A percentile compares a stretch with the other conserved stretches of the same genome.
Evolutionary conservation across 2,888 invertebrate species (phyloP).

Genomic region (Acronicta alni): DNA sequence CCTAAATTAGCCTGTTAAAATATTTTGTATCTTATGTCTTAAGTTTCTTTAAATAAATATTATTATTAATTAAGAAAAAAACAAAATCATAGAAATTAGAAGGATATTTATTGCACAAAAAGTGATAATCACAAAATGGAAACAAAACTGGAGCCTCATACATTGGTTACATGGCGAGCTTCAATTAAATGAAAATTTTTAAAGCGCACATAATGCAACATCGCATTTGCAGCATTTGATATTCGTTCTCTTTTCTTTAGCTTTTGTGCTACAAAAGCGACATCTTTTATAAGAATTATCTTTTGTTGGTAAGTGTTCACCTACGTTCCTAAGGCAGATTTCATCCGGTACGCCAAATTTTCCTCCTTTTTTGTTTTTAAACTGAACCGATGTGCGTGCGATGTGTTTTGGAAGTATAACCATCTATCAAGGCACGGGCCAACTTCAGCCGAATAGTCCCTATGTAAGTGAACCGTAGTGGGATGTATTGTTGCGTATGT

Average conservation of each 20-base stretch:
- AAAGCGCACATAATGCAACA: conserved; percentile 14
- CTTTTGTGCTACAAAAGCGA: conserved; percentile 33
- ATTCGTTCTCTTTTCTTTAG: conserved; percentile 22
- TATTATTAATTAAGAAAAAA: too few species aligned
- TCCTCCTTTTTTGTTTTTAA: conserved; percentile 36
- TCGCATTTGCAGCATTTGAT: conserved; percentile 15
- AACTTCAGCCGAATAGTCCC: conserved; percentile 48
- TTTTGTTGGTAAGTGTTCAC: conserved; percentile 15
- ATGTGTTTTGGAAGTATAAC: conserved; percentile 32
- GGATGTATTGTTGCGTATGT: conserved; percentile 3
- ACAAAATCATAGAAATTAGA: too few species aligned
- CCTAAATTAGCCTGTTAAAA: too few species aligned
- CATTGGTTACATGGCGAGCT: too few species aligned
- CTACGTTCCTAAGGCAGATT: conserved; percentile 23
- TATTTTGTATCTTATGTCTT: too few species aligned
- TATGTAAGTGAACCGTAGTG: conserved; percentile 17
- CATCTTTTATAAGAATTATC: conserved; percentile 25
- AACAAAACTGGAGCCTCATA: too few species aligned
- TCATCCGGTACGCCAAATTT: conserved; percentile 43
- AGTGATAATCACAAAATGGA: too few species aligned
- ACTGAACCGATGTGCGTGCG: conserved; percentile 16
- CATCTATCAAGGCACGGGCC: conserved; percentile 41
- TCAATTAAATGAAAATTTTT: background rate
- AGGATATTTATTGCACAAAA: too few species aligned
- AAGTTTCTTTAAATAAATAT: too few species aligned